Evolutionary conservation across 2,113 vertebrate species (phyloP), one percentile per base, ranked within the genome.

Genomic region (Mola mola): DNA sequence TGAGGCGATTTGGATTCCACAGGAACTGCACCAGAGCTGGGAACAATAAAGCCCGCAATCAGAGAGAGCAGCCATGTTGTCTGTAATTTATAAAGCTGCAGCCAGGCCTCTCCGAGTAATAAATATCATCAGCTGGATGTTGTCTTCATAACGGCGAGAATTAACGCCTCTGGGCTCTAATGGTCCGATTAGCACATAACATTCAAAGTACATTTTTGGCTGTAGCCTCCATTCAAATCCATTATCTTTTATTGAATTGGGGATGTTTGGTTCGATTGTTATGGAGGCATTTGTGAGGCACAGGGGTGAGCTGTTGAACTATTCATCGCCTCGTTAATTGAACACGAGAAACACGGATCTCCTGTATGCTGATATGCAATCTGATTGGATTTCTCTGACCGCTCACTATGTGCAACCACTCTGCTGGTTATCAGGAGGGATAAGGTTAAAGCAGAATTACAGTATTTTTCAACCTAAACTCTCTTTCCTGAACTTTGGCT

Each of bases 41-140:
- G 80, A 85, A 88, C 87, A 89, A 88, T 90, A 89, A 86, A 81
- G 63, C 48, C 59, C 56, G 87, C 78, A 79, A 83, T 85, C 81
- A 75, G 75, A 78, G 53, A 42, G 49, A 66, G 49, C 55, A 55
- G 77, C 79, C 84, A 85, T 76, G 86, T 83, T 83, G 86, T 66
- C 75, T 58, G 66, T 76, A 21, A 83, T 88, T 85, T 78, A 88
- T 83, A 75, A 74, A 69, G 69, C 80, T 71, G 49, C 75, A 64
- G 69, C 65, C 70, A 38, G 57, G 59, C 66, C 85, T 69, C 71
- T 63, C 28, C 13, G 17, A 67, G 79, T 89, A 90, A 90, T 90
- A 85, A 90, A 90, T 87, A 89, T 74, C 83, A 83, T 79, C 68
- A 77, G 69, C 72, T 68, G 75, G 75, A 83, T 73, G 82, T 84